Conservation (phyloP, 1,140 invertebrate genomes). For the Mamestra configurata region DNA sequence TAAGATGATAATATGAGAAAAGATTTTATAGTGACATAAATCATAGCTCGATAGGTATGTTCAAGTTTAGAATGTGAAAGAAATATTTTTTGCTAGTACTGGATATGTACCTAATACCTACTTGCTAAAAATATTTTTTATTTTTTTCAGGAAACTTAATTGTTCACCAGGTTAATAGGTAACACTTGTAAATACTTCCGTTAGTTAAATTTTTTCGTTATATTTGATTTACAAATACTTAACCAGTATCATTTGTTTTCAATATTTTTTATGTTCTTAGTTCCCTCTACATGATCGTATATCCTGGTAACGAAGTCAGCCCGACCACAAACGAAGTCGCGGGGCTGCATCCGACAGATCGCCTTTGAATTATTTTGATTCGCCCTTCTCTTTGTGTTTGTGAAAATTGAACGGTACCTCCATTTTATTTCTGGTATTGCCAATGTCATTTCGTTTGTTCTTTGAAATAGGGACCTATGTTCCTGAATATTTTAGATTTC, state of each 20-base stretch:
- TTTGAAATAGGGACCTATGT: constrained; percentile 28
- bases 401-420: constrained; percentile 40
- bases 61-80: too few species aligned
- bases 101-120: too few species aligned
- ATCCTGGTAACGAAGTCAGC: constrained; percentile 32
- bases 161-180: too few species aligned
- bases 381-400: constrained; percentile 42
- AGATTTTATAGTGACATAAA: background rate
- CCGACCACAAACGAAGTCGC: constrained; percentile 48
- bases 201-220: too few species aligned
- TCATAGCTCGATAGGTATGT: background rate
- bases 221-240: too few species aligned
- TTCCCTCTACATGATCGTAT: constrained; percentile 1
- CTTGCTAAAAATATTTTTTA: too few species aligned
- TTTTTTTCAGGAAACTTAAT: too few species aligned
- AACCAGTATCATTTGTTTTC: too few species aligned
- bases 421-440: constrained; percentile 45
- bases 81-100: too few species aligned
- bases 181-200: too few species aligned
- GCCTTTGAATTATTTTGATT: constrained; percentile 56
- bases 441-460: constrained; percentile 44
- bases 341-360: constrained; percentile 53
- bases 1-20: background rate
- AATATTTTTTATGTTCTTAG: background rate
- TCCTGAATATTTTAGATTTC: constrained; percentile 33